Evolutionary conservation across 2,888 invertebrate species (phyloP).

Genomic region (Eupithecia insigniata): DNA sequence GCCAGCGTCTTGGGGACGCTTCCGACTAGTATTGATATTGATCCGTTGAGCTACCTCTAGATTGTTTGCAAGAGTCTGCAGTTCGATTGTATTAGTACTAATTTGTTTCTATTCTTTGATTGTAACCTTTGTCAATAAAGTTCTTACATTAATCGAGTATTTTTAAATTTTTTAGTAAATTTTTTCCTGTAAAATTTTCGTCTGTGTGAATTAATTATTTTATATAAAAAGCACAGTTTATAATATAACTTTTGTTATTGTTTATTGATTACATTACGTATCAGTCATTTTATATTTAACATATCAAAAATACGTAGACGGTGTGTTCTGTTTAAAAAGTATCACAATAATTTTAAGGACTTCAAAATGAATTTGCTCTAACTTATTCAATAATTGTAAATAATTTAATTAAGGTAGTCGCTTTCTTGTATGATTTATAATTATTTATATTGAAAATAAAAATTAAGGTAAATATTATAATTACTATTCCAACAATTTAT

Average conservation of each 20-base stretch:
- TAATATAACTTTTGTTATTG: neutral
- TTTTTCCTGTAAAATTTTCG: neutral
- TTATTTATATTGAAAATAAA: constrained; percentile 76
- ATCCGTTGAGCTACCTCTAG: neutral
- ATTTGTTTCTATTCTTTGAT: neutral
- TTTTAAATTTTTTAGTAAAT: neutral
- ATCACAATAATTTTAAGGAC: constrained; percentile 42
- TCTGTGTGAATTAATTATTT: neutral
- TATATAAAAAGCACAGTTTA: constrained; percentile 13
- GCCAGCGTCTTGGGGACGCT: neutral
- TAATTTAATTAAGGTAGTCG: constrained; percentile 74
- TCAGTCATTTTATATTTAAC: constrained; percentile 19
- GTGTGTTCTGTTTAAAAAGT: constrained; percentile 46
- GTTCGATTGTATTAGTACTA: neutral
- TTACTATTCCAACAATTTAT: constrained; percentile 75
- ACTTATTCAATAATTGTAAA: constrained; percentile 76
- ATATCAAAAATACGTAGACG: constrained; percentile 2
- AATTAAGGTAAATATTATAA: constrained; percentile 66
- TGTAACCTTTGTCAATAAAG: neutral
- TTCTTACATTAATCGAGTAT: neutral
- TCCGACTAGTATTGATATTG: neutral
- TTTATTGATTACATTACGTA: neutral
- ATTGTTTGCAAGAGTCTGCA: neutral
- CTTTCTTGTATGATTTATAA: constrained; percentile 72
- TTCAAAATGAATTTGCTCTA: constrained; percentile 56